phyloP scores from a whole-genome alignment of 2,797 vertebrate genomes.

The Botia kubotai region DNA sequence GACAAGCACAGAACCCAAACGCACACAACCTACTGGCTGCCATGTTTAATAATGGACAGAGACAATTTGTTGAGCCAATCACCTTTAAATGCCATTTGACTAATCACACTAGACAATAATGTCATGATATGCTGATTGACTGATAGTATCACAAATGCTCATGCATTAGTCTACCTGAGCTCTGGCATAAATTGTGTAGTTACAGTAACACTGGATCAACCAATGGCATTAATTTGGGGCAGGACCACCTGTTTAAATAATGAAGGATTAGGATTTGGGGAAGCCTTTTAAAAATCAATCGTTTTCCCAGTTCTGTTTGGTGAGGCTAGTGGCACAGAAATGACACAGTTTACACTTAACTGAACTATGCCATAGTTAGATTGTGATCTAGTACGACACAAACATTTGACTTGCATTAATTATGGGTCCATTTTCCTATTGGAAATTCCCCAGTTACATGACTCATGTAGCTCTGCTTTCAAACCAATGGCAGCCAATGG shows the following conservation, averaged over 20 bases:
- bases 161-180: not conserved
- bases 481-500: conserved; percentile 1
- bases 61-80: too few species aligned
- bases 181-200: not conserved
- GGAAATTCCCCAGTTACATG: conserved; percentile 30
- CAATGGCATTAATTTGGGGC: not conserved
- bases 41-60: too few species aligned
- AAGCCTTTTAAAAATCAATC: not conserved
- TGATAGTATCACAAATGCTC: not conserved
- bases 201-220: not conserved
- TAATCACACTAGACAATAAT: not conserved
- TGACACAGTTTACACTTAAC: not conserved
- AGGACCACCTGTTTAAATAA: too few species aligned
- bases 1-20: too few species aligned
- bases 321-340: not conserved
- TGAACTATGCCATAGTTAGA: not conserved
- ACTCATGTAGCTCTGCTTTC: not conserved
- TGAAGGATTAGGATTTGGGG: not conserved
- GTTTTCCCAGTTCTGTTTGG: not conserved
- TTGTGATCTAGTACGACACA: conserved; percentile 2
- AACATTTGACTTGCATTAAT: not conserved
- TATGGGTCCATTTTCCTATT: not conserved
- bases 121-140: not conserved
- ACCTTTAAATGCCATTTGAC: not conserved
- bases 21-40: too few species aligned